These are phyloP conservation scores for Lucinisca nassula DNA, from an alignment of 2,888 invertebrate genomes.

Conservation along the genomic window DNA sequence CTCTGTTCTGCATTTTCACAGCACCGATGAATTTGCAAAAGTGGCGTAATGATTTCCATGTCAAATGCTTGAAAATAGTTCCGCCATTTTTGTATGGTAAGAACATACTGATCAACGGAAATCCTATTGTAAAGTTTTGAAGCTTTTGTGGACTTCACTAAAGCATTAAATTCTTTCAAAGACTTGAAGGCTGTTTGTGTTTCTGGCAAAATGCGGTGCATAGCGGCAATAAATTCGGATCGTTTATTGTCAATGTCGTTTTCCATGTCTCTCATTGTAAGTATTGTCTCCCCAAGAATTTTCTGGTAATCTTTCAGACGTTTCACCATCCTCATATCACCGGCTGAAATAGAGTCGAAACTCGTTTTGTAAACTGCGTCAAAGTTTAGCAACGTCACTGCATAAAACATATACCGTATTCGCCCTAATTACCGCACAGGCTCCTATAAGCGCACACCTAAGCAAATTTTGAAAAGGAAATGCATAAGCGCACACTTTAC, in stretches of 20 bases:
- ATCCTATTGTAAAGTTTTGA: constrained; percentile 65
- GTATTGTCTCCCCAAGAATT: constrained; percentile 67
- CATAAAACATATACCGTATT: too few species aligned
- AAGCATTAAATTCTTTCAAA: constrained; percentile 75
- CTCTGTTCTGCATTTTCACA: constrained; percentile 81
- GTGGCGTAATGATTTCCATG: constrained; percentile 72
- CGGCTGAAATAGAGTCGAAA: constrained; percentile 61
- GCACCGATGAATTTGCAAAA: constrained; percentile 76
- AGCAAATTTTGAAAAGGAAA: too few species aligned
- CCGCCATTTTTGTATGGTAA: constrained; percentile 66
- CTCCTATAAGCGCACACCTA: too few species aligned
- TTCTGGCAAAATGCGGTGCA: constrained; percentile 75
- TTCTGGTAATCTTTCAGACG: constrained; percentile 71
- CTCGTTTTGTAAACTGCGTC: too few species aligned
- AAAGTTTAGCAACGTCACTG: too few species aligned
- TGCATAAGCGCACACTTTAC: too few species aligned
- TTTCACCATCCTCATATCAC: constrained; percentile 72
- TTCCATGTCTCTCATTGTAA: constrained; percentile 76
- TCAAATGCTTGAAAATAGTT: constrained; percentile 69
- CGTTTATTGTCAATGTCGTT: constrained; percentile 77
- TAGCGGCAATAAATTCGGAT: constrained; percentile 77
- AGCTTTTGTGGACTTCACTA: constrained; percentile 72
- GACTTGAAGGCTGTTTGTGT: constrained; percentile 62
- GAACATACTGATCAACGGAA: constrained; percentile 69
- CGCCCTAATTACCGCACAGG: too few species aligned